Base-by-base conservation (phyloP, 1,140 invertebrate genomes). In the Littorina saxatilis region DNA sequence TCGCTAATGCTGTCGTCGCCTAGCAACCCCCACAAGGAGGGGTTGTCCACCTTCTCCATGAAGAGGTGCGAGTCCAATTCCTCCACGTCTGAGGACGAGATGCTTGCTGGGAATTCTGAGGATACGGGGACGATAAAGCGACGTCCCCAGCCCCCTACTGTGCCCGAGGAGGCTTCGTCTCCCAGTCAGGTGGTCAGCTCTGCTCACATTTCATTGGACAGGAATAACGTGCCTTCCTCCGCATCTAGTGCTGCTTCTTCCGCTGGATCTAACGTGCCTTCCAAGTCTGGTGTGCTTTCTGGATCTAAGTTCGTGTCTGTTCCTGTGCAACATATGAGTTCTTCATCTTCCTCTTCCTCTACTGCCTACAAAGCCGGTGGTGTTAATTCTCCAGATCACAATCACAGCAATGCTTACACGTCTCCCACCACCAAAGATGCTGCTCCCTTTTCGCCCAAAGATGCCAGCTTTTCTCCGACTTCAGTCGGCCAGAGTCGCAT, bases 31-130 rank as follows among this genome's bases (percentile, higher is more conserved):
- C 87, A 91, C 72, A 91, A 91, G 73, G 90, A 91, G 7, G 66
- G 76, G 15, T 58, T 74, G 7, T 84, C 84, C 50, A 85, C 85
- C 63, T 89, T 86, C 63, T 89, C 90, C 70, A 86, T 87, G 81
- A 72, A 85, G 39, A 83, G 87, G 72, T 84, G 83, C 82, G 87
- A 87, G 55, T 91, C 91, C 63, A 89, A 92, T 96, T 97, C 89
- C 96, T 98, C 82, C 96, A 97, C 92, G 97, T 97, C 17, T 96
- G 98, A 92, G 96, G 97, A 50, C 96, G 97, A 55, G 90, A 98
- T 87, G 75, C 96, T 96, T 1, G 93, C 96, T 32, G 96, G 96
- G 27, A 88, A 87, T 23, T 90, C 89, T 0, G 88, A 90, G 79
- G 91, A 90, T 78, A 89, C 87, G 93, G 95, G 94, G 92, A 96